A percentile compares a stretch with the other conserved stretches of the same genome.
Conservation (phyloP, 2,797 vertebrate species). For the Ibycter americanus region DNA sequence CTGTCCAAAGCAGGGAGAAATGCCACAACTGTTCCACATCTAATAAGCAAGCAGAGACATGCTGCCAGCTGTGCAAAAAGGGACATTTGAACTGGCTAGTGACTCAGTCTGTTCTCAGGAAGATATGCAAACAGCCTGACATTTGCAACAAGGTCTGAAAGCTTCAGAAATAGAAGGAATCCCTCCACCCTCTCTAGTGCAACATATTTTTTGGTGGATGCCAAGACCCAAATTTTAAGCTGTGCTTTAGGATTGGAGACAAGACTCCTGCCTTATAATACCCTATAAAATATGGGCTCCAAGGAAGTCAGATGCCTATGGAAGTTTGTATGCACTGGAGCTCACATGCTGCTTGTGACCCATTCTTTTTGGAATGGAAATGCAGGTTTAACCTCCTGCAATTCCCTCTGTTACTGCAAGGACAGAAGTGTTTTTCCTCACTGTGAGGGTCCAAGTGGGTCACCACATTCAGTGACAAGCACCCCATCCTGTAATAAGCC, state of each 20-base stretch:
- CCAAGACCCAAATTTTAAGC: background rate
- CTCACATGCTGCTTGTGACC: background rate
- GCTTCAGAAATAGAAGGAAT: background rate
- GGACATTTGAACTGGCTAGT: background rate
- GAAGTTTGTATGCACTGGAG: background rate
- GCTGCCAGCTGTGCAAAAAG: background rate
- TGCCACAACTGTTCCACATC: background rate
- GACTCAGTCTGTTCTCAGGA: background rate
- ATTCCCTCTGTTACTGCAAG: background rate
- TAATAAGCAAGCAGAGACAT: background rate
- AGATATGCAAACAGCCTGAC: background rate
- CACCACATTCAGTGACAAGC: background rate
- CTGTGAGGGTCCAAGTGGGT: background rate
- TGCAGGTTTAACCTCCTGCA: background rate
- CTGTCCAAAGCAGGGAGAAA: background rate
- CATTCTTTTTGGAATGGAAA: background rate
- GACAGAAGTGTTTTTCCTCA: background rate
- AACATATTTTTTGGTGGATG: background rate
- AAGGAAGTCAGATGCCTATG: background rate
- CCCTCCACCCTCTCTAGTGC: fast-evolving
- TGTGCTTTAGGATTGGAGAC: background rate
- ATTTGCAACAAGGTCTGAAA: background rate
- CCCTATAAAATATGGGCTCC: background rate
- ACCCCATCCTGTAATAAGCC: background rate
- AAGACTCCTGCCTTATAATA: background rate